Conservation (phyloP, 1,140 invertebrate species). For the Drosophila parvula region DNA sequence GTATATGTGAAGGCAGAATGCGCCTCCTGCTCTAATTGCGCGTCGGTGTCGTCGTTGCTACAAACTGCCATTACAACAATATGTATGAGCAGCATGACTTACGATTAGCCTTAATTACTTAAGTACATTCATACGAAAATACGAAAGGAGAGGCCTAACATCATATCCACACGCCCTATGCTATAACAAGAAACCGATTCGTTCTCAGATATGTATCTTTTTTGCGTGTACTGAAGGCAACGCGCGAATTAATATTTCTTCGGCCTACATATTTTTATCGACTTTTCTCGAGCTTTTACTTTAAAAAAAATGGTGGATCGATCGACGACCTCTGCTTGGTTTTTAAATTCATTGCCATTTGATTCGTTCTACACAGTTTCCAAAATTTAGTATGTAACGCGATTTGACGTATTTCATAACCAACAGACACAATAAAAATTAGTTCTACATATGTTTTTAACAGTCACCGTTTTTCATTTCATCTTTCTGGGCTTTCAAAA, state of each 20-base stretch:
- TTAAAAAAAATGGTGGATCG: conserved; percentile 37
- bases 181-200: conserved; percentile 27
- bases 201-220: conserved; percentile 45
- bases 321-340: conserved; percentile 32
- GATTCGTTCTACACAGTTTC: conserved; percentile 49
- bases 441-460: conserved; percentile 73
- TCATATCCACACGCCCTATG: conserved; percentile 33
- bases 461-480: conserved; percentile 33
- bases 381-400: conserved; percentile 51
- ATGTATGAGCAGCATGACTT: conserved; percentile 82
- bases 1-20: conserved; percentile 60
- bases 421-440: conserved; percentile 74
- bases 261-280: conserved; percentile 19
- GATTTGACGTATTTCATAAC: conserved; percentile 70
- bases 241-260: conserved; percentile 17
- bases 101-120: conserved; percentile 80
- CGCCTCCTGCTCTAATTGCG: conserved; percentile 32
- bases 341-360: conserved; percentile 55
- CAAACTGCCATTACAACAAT: conserved; percentile 77
- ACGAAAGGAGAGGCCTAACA: conserved; percentile 68
- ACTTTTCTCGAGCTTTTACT: conserved; percentile 38
- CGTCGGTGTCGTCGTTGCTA: conserved; percentile 47
- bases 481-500: conserved; percentile 10
- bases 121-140: conserved; percentile 75
- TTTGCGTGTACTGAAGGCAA: conserved; percentile 21